Base-by-base conservation (phyloP, 1,140 invertebrate genomes). In the Aporrectodea caliginosa region DNA sequence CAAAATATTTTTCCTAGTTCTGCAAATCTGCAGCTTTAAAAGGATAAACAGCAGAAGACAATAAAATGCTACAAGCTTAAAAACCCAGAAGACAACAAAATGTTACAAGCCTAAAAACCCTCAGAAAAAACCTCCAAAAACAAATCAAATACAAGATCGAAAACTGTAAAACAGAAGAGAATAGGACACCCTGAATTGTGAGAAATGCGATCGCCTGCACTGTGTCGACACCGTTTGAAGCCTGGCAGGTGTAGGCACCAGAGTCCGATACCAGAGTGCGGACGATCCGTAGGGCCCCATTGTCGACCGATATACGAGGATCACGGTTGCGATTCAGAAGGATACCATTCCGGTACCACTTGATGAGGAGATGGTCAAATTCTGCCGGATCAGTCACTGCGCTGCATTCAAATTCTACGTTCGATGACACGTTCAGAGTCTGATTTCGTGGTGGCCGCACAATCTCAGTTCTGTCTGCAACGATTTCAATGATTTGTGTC, bases 231-330 rank as follows among this genome's bases (percentile, higher is more conserved):
- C 93, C 91, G 1, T 97, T 99, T 69, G 90, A 91, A 0, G 97
- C 97, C n/a, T 97, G 91, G 89, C 98, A 99, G 0, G 96, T 98
- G 85, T 99, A 99, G 71, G 91, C 91, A 14, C 96, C 97, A 2
- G 97, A 97, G 89, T 98, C 96, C 75, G 96, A 88, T 88, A 97
- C 95, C 32, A 92, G 93, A 22, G 95, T 97, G 88, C 97, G 96
- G 2, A 93, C 93, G 78, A 99, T 97, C 12, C 93, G 94, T 74
- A 99, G 89, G 0, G 96, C 97, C 86, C 94, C 94, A 89, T 98
- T 95, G 80, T 87, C 83, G 73, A 69, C 81, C 33, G 84, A 85
- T 90, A 91, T 0, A 97, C 97, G 27, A 97, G 91, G 89, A 98
- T 99, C 0, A 96, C 98, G 85, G 99, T 99, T 71, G 91, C 91